These are phyloP conservation scores for Raja brachyura DNA, from an alignment of 2,113 vertebrate genomes.

Conservation along the genomic window DNA sequence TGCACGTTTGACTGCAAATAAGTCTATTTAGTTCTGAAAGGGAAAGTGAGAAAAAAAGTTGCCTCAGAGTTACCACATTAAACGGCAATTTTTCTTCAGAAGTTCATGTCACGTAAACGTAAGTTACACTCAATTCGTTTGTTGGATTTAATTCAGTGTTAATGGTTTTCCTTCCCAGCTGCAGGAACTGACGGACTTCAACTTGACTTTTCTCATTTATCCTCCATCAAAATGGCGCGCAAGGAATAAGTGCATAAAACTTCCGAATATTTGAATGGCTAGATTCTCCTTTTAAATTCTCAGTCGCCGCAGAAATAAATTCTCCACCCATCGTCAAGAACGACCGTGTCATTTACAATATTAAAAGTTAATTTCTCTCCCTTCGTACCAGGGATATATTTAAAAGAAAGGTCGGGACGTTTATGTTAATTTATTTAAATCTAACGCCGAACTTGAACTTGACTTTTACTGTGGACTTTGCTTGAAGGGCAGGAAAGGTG, in stretches of 20 bases:
- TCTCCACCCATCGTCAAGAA: background rate
- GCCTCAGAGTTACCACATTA: background rate
- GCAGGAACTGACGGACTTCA: background rate
- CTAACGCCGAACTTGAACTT: constrained; percentile 27
- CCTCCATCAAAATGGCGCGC: background rate
- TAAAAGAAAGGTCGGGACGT: too few species aligned
- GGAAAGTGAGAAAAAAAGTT: background rate
- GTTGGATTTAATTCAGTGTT: constrained; percentile 12
- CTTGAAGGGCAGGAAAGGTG: background rate
- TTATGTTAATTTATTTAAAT: background rate
- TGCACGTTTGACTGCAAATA: background rate
- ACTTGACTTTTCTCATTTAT: background rate
- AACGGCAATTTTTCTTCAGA: background rate
- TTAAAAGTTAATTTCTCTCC: background rate
- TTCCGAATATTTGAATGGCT: background rate
- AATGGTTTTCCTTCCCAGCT: background rate
- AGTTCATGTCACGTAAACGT: constrained; percentile 13
- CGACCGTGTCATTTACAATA: background rate
- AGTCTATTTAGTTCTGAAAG: background rate
- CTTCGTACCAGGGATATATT: background rate
- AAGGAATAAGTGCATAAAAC: background rate
- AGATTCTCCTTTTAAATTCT: background rate
- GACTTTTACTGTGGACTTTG: background rate
- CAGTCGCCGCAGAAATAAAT: background rate
- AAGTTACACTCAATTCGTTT: constrained; percentile 8